These are phyloP conservation scores for Trissoscelio sp. DNA, from an alignment of 2,888 invertebrate genomes.

Conservation along the genomic window DNA sequence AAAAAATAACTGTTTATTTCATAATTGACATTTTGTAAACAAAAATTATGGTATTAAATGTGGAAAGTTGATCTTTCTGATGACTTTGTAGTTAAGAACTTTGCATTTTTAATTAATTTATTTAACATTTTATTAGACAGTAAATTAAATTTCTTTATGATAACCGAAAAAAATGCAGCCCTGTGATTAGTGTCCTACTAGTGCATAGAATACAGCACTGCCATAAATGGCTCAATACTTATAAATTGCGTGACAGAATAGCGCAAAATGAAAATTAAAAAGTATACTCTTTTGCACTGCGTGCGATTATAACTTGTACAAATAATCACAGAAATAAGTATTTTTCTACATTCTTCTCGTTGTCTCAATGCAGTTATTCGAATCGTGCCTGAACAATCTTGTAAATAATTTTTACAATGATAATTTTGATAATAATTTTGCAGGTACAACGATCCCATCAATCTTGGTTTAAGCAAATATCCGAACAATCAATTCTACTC, in stretches of 20 bases:
- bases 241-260: conserved; percentile 75
- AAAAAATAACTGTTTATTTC: too few species aligned
- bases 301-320: conserved; percentile 65
- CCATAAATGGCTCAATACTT: conserved; percentile 80
- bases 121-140: too few species aligned
- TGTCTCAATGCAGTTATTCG: conserved; percentile 5
- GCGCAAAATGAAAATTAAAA: conserved; percentile 75
- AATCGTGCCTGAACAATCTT: background rate
- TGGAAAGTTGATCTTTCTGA: too few species aligned
- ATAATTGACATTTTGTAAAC: too few species aligned
- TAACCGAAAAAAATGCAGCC: conserved; percentile 29
- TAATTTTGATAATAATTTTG: background rate
- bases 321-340: conserved; percentile 72
- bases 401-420: conserved; percentile 1
- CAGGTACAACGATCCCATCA: background rate
- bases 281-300: conserved; percentile 15
- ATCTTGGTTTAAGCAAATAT: background rate
- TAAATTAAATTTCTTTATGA: background rate
- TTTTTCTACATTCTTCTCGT: conserved; percentile 75
- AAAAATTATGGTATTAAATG: too few species aligned
- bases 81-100: too few species aligned
- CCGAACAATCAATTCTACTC: background rate
- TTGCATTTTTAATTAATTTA: too few species aligned
- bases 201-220: conserved; percentile 77
- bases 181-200: conserved; percentile 59